phyloP scores from a whole-genome alignment of 1,140 invertebrate species.

The Drosophila tsacasi region DNA sequence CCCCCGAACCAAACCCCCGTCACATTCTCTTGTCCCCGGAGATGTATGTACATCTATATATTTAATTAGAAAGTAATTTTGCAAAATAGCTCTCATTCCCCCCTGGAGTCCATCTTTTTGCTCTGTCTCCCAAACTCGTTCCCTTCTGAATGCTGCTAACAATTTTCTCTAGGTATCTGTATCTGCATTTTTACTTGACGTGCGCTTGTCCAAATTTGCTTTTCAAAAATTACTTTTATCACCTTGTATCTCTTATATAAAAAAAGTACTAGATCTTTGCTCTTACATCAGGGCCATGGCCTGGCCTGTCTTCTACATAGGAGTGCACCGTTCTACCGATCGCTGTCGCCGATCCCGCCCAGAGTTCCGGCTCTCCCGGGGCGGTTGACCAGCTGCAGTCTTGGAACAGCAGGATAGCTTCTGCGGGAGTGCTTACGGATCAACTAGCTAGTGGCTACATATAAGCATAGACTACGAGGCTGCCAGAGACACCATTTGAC shows the following conservation, averaged over 20 bases:
- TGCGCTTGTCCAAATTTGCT: conserved; percentile 45
- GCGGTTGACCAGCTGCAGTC: conserved; percentile 25
- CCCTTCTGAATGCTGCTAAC: conserved; percentile 26
- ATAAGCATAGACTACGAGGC: not conserved
- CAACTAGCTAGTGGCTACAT: conserved; percentile 34
- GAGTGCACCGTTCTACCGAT: conserved; percentile 27
- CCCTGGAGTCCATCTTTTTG: conserved; percentile 8
- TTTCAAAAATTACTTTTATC: conserved; percentile 53
- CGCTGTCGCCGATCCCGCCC: conserved; percentile 1
- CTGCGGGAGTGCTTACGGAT: conserved; percentile 34
- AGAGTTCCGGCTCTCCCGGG: conserved; percentile 4
- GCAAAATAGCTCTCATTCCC: conserved; percentile 1
- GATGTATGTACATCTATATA: conserved; percentile 1
- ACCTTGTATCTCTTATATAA: conserved; percentile 59
- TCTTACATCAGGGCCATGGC: conserved; percentile 20
- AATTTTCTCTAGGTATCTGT: conserved; percentile 51
- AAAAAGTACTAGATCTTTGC: conserved; percentile 49
- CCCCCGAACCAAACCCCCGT: conserved; percentile 33
- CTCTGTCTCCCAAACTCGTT: not conserved
- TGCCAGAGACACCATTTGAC: not conserved
- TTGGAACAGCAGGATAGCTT: conserved; percentile 40
- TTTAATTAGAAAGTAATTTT: conserved; percentile 19
- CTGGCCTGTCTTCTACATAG: conserved; percentile 35
- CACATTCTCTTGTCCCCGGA: conserved; percentile 6
- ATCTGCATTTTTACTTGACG: conserved; percentile 27